Base-by-base conservation (phyloP, 2,888 invertebrate species). In the Formica aserva region DNA sequence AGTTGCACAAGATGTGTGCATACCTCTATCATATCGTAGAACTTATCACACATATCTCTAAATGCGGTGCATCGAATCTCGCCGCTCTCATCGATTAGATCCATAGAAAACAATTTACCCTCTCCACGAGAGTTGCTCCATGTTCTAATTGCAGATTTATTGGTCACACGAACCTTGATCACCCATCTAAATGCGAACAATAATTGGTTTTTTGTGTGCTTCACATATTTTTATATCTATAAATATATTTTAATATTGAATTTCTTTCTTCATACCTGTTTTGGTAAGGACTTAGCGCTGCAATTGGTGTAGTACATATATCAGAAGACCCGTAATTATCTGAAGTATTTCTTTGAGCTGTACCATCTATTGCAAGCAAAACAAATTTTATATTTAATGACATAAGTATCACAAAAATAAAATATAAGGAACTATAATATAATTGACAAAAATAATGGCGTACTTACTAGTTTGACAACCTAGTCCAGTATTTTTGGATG, bases 81-180 rank as follows among this genome's bases (percentile, higher is more conserved):
- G 2, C 99, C 99, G 85, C 97, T 97, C 92, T 98, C 98, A 95
- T 99, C 99, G 85, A 98, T 95, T n/a, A 99, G 95, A 94, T 98
- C 98, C 95, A 99, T 97, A 85, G 97, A 98, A 94, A 99, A 99
- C 3, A 99, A 95, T 94, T 98, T 98, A 0, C 99, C 99, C 94
- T 99, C 98, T 0, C 99, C 99, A 82, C 97, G 96, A 0, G 98
- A 97, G 95, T 99, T 99, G 86, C 97, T 98, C 98, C 98, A 99
- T 0, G 97, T 97, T 83, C 98, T 96, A 66, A 99, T 96, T 0
- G 95, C 93, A 0, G 97, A 96, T 94, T 99, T 99, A 90, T 96
- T 97, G 84, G 97, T 97, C 0, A 99, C 98, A 74, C 99, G 96
- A 1, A 97, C 99, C 94, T 98, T 98, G 84, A 99, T 98, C 2